Evolutionary conservation across 2,888 invertebrate species (phyloP).

Genomic region (Tolmerus cingulatus): DNA sequence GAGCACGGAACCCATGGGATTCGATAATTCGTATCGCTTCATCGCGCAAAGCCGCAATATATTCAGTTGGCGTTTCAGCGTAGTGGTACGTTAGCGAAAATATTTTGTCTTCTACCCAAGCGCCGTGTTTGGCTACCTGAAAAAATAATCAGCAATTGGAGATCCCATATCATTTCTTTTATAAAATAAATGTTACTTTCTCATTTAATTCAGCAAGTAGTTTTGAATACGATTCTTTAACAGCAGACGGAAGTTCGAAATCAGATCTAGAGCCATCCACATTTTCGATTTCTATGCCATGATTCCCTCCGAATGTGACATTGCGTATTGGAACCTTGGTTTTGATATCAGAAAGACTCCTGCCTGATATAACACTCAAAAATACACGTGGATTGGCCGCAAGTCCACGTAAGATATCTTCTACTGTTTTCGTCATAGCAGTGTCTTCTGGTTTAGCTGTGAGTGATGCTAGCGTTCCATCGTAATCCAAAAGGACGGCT

Average conservation of each 20-base stretch:
- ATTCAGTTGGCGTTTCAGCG: slow-evolving; percentile 70
- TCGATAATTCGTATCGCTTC: slow-evolving; percentile 70
- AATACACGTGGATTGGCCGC: slow-evolving; percentile 74
- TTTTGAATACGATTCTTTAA: slow-evolving; percentile 70
- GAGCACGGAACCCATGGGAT: slow-evolving; percentile 71
- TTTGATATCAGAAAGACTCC: slow-evolving; percentile 75
- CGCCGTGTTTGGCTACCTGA: slow-evolving; percentile 71
- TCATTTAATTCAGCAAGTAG: slow-evolving; percentile 72
- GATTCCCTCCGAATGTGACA: slow-evolving; percentile 78
- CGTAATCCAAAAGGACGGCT: slow-evolving; percentile 76
- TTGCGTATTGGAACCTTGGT: slow-evolving; percentile 66
- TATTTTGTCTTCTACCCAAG: slow-evolving; percentile 80
- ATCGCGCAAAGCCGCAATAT: slow-evolving; percentile 66
- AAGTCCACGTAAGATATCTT: slow-evolving; percentile 70
- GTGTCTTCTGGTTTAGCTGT: slow-evolving; percentile 76
- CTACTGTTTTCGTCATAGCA: slow-evolving; percentile 72
- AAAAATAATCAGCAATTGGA: neutral
- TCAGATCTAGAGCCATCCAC: slow-evolving; percentile 77
- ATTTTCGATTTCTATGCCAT: slow-evolving; percentile 77
- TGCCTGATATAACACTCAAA: slow-evolving; percentile 75
- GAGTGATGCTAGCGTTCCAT: slow-evolving; percentile 78
- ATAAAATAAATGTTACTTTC: slow-evolving; percentile 59
- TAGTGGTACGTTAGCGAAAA: slow-evolving; percentile 77
- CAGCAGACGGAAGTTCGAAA: slow-evolving; percentile 74
- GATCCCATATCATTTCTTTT: neutral